Percentiles rank a stretch among this genome's conserved stretches.
Evolutionary conservation across 2,797 vertebrate species (phyloP).

Genomic region (Poeciliopsis infans): DNA sequence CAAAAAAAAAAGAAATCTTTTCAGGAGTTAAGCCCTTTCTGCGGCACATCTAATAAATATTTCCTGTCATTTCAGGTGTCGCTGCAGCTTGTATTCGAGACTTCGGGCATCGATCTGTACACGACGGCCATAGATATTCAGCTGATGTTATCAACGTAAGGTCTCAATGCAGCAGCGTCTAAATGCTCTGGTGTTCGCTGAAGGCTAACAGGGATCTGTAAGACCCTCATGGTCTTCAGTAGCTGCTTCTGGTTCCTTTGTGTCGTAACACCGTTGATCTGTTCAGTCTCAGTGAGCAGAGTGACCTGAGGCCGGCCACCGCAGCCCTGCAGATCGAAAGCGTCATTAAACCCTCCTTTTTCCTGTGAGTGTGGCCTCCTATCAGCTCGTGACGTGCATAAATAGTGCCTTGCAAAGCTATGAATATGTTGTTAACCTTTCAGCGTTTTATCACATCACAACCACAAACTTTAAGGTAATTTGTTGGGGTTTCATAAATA

Average conservation of each 20-base stretch:
- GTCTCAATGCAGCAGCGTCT: background rate
- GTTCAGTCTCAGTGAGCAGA: constrained; percentile 88
- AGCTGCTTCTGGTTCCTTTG: background rate
- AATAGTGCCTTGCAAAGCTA: constrained; percentile 13
- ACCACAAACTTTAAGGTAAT: background rate
- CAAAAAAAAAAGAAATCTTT: background rate
- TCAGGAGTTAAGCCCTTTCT: background rate
- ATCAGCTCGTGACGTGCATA: background rate
- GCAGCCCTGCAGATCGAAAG: constrained; percentile 85
- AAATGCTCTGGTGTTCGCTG: background rate
- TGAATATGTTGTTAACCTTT: background rate
- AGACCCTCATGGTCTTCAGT: background rate
- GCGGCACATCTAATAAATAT: background rate
- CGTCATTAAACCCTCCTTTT: constrained; percentile 83
- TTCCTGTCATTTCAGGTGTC: constrained; percentile 73
- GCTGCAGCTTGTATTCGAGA: constrained; percentile 84
- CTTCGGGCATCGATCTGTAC: constrained; percentile 81
- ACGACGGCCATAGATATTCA: constrained; percentile 78
- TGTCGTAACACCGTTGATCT: constrained; percentile 10
- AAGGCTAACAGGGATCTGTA: background rate
- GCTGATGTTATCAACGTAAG: constrained; percentile 92
- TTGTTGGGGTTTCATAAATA: background rate
- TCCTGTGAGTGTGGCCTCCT: constrained; percentile 78
- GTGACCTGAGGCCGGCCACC: constrained; percentile 78
- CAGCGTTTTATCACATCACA: background rate